phyloP scores from a whole-genome alignment of 2,888 invertebrate genomes.

The Tinea trinotella region DNA sequence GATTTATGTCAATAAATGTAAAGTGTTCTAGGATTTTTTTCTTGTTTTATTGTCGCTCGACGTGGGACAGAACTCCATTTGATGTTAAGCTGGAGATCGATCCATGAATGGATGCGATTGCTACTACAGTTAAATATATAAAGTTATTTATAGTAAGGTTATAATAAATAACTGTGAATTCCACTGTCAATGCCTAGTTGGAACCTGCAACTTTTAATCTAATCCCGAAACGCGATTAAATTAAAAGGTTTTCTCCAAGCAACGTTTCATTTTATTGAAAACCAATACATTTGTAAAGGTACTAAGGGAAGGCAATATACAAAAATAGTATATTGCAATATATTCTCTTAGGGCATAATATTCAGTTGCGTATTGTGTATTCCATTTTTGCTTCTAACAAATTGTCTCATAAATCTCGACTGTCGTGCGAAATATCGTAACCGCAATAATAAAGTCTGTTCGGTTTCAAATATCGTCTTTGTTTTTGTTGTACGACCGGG shows the following conservation, averaged over 20 bases:
- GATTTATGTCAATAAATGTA: too few species aligned
- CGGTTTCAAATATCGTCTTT: slow-evolving; percentile 20
- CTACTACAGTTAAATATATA: too few species aligned
- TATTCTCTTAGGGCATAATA: not conserved
- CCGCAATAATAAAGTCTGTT: slow-evolving; percentile 7
- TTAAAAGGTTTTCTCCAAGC: not conserved
- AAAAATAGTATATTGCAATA: not conserved
- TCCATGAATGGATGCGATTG: too few species aligned
- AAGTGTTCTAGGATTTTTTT: too few species aligned
- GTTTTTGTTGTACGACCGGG: slow-evolving; percentile 2
- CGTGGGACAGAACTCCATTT: too few species aligned
- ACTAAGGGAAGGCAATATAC: not conserved
- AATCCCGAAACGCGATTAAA: too few species aligned
- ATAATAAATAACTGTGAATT: too few species aligned
- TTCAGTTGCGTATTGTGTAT: not conserved
- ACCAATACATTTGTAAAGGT: slow-evolving; percentile 20
- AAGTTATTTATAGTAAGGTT: too few species aligned
- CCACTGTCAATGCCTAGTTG: too few species aligned
- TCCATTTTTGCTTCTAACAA: slow-evolving; percentile 20
- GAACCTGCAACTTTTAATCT: too few species aligned
- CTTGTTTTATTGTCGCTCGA: too few species aligned
- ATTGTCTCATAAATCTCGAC: slow-evolving; percentile 24
- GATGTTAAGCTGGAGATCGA: too few species aligned
- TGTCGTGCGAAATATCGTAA: slow-evolving; percentile 22
- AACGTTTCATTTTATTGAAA: slow-evolving; percentile 20